Conservation (phyloP, 2,113 vertebrate species). For the Seriola quinqueradiata region DNA sequence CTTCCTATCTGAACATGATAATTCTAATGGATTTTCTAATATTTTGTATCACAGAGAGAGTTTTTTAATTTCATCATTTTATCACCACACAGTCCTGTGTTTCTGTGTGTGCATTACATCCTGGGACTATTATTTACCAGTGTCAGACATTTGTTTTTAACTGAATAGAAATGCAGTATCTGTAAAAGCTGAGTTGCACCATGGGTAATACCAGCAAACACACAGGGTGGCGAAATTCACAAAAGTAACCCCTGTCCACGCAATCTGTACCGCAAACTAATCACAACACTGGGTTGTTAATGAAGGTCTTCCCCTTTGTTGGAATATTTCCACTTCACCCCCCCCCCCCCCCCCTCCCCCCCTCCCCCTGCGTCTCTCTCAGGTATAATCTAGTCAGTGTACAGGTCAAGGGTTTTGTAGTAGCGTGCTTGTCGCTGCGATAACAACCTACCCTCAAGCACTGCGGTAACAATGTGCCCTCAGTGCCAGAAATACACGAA, state of each 20-base stretch:
- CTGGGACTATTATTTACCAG: background rate
- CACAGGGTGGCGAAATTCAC: background rate
- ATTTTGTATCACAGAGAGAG: no score
- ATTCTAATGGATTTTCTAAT: no score
- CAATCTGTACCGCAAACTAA: background rate
- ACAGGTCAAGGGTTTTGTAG: constrained; percentile 53
- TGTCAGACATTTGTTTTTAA: background rate
- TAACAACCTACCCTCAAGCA: constrained; percentile 33
- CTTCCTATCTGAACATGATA: no score
- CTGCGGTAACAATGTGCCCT: constrained; percentile 44
- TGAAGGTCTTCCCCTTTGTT: background rate
- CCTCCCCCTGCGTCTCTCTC: constrained; percentile 4
- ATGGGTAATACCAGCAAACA: background rate
- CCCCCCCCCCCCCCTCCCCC: background rate
- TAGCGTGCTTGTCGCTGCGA: constrained; percentile 17
- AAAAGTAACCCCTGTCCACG: background rate
- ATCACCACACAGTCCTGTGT: no score
- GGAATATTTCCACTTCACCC: background rate
- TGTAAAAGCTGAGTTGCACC: background rate
- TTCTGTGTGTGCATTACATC: no score
- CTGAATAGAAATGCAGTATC: background rate
- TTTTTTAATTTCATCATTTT: no score
- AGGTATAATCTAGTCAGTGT: constrained; percentile 35
- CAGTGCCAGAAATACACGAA: constrained; percentile 32
- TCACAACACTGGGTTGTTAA: background rate